Evolutionary conservation across 1,140 invertebrate genomes (phyloP).

Genomic region (Brachionus koreanus): DNA sequence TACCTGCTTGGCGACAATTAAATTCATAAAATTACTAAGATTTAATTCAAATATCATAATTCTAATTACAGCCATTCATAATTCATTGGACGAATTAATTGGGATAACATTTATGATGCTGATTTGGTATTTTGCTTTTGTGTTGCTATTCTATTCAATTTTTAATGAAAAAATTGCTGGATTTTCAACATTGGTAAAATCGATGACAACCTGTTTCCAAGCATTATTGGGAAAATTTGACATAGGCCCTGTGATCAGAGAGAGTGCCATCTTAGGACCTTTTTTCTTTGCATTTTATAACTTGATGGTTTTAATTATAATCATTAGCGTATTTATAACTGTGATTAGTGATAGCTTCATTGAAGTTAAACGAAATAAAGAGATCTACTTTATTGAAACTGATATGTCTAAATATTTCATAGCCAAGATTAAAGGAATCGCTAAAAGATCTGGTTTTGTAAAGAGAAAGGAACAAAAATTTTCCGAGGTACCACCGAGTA

Average conservation of each 20-base stretch:
- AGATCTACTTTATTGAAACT: background rate
- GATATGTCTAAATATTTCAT: conserved; percentile 35
- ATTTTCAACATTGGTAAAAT: conserved; percentile 45
- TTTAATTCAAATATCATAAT: conserved; percentile 1
- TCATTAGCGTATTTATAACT: conserved; percentile 49
- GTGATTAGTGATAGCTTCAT: conserved; percentile 48
- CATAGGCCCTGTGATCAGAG: background rate
- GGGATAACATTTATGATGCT: conserved; percentile 52
- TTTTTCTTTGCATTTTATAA: conserved; percentile 48
- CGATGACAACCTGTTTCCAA: conserved; percentile 51
- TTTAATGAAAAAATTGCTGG: conserved; percentile 51
- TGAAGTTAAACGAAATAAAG: conserved; percentile 46
- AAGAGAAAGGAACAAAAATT: background rate
- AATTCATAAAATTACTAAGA: conserved; percentile 42
- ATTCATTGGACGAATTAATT: conserved; percentile 1
- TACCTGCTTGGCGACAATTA: conserved; percentile 22
- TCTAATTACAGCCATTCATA: background rate
- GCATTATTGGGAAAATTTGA: conserved; percentile 42
- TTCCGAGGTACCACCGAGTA: background rate
- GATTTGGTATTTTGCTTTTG: conserved; percentile 58
- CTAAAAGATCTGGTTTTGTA: background rate
- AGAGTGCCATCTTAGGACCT: conserved; percentile 44
- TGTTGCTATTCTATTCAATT: background rate
- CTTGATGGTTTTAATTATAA: conserved; percentile 48
- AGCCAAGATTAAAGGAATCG: background rate